A percentile compares a stretch with the other conserved stretches of the same genome.
These are phyloP conservation scores for Scopus umbretta DNA, from an alignment of 2,113 vertebrate species.

Conservation along the genomic window DNA sequence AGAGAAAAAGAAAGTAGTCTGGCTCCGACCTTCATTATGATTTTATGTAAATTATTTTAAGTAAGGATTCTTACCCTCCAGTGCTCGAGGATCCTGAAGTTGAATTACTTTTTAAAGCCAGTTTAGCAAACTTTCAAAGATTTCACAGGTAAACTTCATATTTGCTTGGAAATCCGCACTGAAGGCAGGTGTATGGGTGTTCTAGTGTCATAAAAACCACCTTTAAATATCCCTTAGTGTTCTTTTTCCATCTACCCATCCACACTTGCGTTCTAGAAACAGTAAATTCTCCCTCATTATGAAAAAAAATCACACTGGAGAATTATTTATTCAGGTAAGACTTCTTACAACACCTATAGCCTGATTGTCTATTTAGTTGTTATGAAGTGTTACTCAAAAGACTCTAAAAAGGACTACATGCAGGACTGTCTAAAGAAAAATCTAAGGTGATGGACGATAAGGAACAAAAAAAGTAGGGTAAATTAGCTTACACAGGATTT, in stretches of 20 bases:
- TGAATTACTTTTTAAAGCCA: conserved; percentile 2
- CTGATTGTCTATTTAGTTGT: not conserved
- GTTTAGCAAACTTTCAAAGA: not conserved
- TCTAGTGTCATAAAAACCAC: not conserved
- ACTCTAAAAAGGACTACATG: not conserved
- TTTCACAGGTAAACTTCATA: not conserved
- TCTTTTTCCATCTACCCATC: not conserved
- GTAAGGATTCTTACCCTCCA: not conserved
- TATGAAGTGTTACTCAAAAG: not conserved
- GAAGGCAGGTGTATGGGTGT: not conserved
- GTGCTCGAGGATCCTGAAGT: not conserved
- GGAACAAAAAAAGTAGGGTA: not conserved
- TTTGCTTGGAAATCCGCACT: not conserved
- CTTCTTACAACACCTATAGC: not conserved
- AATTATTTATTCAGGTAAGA: not conserved
- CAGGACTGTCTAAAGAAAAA: not conserved
- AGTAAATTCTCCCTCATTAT: not conserved
- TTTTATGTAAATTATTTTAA: conserved; percentile 46
- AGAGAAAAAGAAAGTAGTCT: conserved; percentile 48
- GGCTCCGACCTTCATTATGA: conserved; percentile 44
- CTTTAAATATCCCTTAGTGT: not conserved
- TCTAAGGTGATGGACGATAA: not conserved
- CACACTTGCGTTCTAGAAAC: not conserved
- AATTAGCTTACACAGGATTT: not conserved
- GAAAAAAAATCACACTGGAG: not conserved